These are phyloP conservation scores for Anoplopoma fimbria DNA, from an alignment of 2,113 vertebrate species.

Conservation along the genomic window DNA sequence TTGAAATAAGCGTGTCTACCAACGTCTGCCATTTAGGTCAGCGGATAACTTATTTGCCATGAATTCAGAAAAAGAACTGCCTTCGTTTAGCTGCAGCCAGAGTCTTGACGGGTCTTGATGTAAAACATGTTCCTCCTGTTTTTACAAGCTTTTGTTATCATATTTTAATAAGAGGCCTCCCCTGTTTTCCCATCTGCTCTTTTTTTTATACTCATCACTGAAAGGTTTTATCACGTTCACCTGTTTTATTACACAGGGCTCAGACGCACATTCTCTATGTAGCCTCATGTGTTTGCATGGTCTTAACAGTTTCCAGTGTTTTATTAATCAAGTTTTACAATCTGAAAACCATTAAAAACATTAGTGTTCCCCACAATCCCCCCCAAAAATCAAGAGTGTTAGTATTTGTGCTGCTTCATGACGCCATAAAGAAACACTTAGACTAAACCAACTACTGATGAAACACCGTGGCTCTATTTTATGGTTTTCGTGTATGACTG, in stretches of 20 bases:
- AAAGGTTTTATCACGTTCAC: neutral
- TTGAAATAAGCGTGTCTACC: neutral
- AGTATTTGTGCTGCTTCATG: neutral
- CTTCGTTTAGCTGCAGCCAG: neutral
- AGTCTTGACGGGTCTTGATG: neutral
- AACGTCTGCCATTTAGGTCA: neutral
- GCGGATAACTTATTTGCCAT: neutral
- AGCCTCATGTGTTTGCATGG: neutral
- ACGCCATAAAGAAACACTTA: neutral
- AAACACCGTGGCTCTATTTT: neutral
- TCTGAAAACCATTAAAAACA: neutral
- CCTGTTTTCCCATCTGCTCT: neutral
- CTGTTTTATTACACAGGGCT: neutral
- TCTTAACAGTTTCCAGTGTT: neutral
- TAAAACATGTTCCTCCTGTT: too few relatives aligned
- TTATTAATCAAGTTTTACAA: neutral
- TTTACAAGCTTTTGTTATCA: too few relatives aligned
- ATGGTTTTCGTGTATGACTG: neutral
- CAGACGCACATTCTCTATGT: neutral
- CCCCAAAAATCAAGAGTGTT: neutral
- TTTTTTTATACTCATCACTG: neutral
- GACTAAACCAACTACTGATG: neutral
- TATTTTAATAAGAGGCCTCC: neutral
- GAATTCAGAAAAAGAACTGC: neutral
- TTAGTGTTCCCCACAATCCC: too few relatives aligned